Evolutionary conservation across 2,888 invertebrate genomes (phyloP), one percentile per base, ranked within the genome.

Genomic region (Leptothorax acervorum): DNA sequence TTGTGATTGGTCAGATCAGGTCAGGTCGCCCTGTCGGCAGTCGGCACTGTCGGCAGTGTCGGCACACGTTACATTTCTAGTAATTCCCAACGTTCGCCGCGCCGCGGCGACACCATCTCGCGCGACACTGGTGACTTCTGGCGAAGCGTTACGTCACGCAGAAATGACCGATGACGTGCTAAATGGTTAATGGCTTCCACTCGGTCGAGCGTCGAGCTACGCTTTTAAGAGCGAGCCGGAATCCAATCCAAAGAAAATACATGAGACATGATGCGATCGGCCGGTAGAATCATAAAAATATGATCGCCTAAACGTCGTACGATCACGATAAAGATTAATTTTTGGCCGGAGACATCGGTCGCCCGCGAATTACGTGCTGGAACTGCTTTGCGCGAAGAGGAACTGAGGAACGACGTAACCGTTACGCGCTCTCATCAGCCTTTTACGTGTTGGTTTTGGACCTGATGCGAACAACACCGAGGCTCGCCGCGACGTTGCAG

Each of bases 211-310:
- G 87, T 91, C 89, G 90, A 91, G 89, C 89, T 91, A 89, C 63
- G 65, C 88, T 89, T 57, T 91, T 90, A 93, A 92, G 92, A 92
- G 90, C 92, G 90, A 91, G 91, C 91, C 87, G 90, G 91, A 71
- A 91, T 92, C 88, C 90, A 91, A 92, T 93, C 92, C 96, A 96
- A 95, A 96, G 95, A 95, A 96, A 95, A 96, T 95, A 95, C 95
- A 96, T 96, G 96, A 96, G 95, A 95, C 94, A 96, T 96, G 96
- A 96, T 95, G 95, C 95, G 71, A 95, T 96, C 95, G 95, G 96
- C 95, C 95, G 95, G 95, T 92, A 95, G 95, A 95, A 95, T 94
- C 95, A 95, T 95, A 95, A 95, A 95, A 96, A 96, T 95, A 96
- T 95, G 95, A 95, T 94, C 95, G 94, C 92, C 88, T 90, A 90